phyloP scores from a whole-genome alignment of 2,888 invertebrate genomes.

The Tiliacea aurago region DNA sequence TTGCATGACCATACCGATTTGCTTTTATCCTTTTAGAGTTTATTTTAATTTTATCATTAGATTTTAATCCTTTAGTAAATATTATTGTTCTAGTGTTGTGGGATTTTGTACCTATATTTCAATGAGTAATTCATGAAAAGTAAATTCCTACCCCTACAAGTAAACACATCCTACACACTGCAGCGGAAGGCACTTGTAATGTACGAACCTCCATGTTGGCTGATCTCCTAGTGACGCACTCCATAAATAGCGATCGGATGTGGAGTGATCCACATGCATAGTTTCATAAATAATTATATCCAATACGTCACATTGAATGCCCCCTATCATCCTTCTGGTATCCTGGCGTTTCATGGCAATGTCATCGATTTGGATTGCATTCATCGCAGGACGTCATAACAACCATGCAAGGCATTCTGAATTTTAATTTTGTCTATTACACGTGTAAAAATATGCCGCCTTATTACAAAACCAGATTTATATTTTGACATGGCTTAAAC shows the following conservation, averaged over 20 bases:
- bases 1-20: neutral
- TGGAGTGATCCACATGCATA: neutral
- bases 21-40: neutral
- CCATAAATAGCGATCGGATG: neutral
- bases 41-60: neutral
- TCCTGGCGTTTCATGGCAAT: neutral
- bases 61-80: too few species aligned
- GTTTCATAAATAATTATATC: neutral
- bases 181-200: neutral
- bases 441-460: neutral
- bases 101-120: neutral
- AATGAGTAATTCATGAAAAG: neutral
- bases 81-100: neutral
- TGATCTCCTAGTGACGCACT: neutral
- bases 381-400: neutral
- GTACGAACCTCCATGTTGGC: neutral
- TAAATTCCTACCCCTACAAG: neutral
- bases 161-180: neutral
- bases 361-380: constrained; percentile 6
- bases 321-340: neutral
- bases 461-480: too few species aligned
- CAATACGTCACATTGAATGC: neutral
- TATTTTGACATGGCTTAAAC: too few species aligned
- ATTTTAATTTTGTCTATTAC: neutral
- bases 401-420: neutral